phyloP scores from a whole-genome alignment of 2,113 vertebrate species.

The Chaetodon auriga region DNA sequence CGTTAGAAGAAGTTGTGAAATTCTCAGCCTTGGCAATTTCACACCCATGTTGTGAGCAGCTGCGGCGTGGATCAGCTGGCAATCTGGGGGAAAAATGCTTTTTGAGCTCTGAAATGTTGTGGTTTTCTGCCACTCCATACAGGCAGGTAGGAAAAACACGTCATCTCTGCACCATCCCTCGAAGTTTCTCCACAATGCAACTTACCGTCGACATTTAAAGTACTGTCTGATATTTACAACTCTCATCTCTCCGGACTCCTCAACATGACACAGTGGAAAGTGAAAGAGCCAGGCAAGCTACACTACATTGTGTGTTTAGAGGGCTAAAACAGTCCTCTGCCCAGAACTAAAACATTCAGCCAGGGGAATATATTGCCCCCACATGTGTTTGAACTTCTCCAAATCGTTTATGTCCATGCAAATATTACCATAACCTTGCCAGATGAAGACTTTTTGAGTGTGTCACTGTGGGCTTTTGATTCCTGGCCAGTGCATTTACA shows the following conservation, averaged over 20 bases:
- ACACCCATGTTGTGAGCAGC: conserved; percentile 53
- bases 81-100: neutral
- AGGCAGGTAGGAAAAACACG: conserved; percentile 16
- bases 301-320: conserved; percentile 43
- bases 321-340: conserved; percentile 37
- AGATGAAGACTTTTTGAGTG: conserved; percentile 5
- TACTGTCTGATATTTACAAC: conserved; percentile 30
- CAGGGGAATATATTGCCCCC: conserved; percentile 59
- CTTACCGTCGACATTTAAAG: neutral
- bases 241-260: neutral
- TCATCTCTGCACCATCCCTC: neutral
- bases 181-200: neutral
- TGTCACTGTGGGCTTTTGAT: conserved; percentile 15
- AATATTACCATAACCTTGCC: conserved; percentile 33
- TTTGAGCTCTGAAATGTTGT: conserved; percentile 26
- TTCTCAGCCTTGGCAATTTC: conserved; percentile 43
- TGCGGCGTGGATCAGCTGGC: conserved; percentile 33
- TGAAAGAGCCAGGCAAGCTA: conserved; percentile 26
- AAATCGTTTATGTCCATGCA: conserved; percentile 39
- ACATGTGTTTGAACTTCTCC: conserved; percentile 47
- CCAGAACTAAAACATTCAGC: conserved; percentile 54
- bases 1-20: conserved; percentile 19
- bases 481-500: conserved; percentile 35
- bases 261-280: conserved; percentile 43
- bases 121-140: neutral